phyloP scores from a whole-genome alignment of 2,888 invertebrate species.

The Andrena minutula region DNA sequence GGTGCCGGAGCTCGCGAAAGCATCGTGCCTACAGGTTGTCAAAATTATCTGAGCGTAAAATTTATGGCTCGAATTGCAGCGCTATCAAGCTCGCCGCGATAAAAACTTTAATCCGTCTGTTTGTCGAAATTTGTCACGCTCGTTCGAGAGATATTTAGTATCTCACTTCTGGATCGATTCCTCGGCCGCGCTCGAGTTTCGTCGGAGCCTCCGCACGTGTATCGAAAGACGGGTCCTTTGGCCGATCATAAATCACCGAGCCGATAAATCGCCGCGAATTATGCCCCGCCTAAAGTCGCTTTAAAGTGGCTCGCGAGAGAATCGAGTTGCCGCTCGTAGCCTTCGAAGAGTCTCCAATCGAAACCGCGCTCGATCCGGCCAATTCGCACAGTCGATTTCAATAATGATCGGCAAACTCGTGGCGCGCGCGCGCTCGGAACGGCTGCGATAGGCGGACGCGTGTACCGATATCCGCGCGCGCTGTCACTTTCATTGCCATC shows the following conservation, averaged over 20 bases:
- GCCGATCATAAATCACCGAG: neutral
- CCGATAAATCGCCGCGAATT: constrained; percentile 15
- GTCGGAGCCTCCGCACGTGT: neutral
- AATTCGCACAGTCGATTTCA: neutral
- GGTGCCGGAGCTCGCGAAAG: too few species aligned
- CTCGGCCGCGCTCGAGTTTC: neutral
- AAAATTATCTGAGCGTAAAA: constrained; percentile 25
- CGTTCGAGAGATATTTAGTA: neutral
- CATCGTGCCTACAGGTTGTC: neutral
- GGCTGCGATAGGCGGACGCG: constrained; percentile 23
- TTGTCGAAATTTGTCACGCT: constrained; percentile 27
- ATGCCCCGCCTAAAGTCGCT: constrained; percentile 14
- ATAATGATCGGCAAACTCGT: neutral
- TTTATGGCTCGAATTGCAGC: neutral
- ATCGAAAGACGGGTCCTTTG: constrained; percentile 1
- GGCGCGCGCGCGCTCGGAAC: neutral
- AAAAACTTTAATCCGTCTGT: constrained; percentile 26
- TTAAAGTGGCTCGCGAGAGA: neutral
- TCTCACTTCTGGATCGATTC: constrained; percentile 7
- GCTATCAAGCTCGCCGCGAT: constrained; percentile 22
- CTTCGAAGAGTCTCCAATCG: neutral
- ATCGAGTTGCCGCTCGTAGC: neutral
- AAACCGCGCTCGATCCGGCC: neutral
- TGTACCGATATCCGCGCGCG: constrained; percentile 43
- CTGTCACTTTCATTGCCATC: constrained; percentile 75